Base-by-base conservation (phyloP, 2,888 invertebrate species). In the Prenolepis imparis region DNA sequence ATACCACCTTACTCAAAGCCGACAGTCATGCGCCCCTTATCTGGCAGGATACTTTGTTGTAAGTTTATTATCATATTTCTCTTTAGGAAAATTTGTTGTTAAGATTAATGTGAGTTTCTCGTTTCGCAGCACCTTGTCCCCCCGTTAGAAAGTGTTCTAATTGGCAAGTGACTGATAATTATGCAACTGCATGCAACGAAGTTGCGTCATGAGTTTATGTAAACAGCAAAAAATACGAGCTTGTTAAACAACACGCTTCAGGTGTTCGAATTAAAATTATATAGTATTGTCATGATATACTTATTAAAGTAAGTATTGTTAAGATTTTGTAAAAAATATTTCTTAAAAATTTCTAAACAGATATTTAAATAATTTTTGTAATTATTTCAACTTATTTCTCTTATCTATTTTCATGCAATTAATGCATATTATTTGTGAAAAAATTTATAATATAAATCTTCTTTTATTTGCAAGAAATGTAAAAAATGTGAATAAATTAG, bases 1-100 rank as follows among this genome's bases (percentile, higher is more conserved):
- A 82, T n/a, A 0, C 18, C 92, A 86, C 89, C 90, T 36, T 90
- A 90, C 64, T 91, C 92, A 61, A 52, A 52, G 8, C 91, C 91
- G 18, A 87, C 88, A 24, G 86, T 89, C 3, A 91, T 90, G 0
- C 66, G 84, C 28, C 84, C 81, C 52, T 91, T 89, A 5, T 90
- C 91, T 2, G 89, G 89, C 73, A 87, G 89, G 32, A 86, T 90
- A 36, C 21, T 78, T 67, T 86, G 84, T 59, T 8, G 89, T 88
- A 21, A 88, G 90, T 86, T 41, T 32, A 28, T 39, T 9, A 28
- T n/a, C 21, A 70, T 48, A 61, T 11, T 32, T 63, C 11, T 11
- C 15, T n/a, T 81, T 81, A 73, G 28, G 36, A 80, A 52, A 32
- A 77, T 75, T 75, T 44, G 18, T 73, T 55, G 1, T 63, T 21